phyloP scores from a whole-genome alignment of 2,888 invertebrate genomes.

The Antitype chi region DNA sequence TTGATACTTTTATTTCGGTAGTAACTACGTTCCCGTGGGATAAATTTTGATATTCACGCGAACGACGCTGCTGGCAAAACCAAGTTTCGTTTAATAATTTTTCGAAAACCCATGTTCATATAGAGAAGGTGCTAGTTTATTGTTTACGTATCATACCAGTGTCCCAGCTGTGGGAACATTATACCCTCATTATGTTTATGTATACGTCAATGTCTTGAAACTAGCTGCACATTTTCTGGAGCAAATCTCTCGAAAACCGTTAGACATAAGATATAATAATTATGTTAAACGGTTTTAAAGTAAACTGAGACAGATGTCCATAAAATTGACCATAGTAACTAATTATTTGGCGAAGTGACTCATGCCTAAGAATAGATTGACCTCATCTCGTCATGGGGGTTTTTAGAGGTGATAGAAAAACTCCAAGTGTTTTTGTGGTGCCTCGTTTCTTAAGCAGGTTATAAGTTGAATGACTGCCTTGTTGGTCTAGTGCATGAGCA shows the following conservation, averaged over 20 bases:
- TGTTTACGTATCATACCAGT: no score
- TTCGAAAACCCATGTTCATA: no score
- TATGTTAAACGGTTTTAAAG: slow-evolving; percentile 19
- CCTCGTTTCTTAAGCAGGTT: background rate
- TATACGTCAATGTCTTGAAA: background rate
- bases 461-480: background rate
- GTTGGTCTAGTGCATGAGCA: no score
- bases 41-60: no score
- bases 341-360: slow-evolving; percentile 28
- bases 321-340: slow-evolving; percentile 21
- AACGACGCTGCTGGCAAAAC: no score
- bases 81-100: no score
- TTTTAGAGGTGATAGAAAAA: slow-evolving; percentile 11
- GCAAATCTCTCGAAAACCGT: slow-evolving; percentile 28
- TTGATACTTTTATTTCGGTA: no score
- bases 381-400: slow-evolving; percentile 14
- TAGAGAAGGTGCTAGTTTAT: no score
- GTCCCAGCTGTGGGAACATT: no score
- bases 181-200: no score
- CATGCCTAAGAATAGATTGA: slow-evolving; percentile 41
- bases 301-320: slow-evolving; percentile 50
- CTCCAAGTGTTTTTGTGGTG: background rate
- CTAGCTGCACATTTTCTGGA: background rate
- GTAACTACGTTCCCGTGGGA: no score
- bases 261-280: slow-evolving; percentile 12